Percentiles rank a stretch among this genome's conserved stretches.
Evolutionary conservation across 2,888 invertebrate species (phyloP).

Genomic region (Drosophila paranaensis): DNA sequence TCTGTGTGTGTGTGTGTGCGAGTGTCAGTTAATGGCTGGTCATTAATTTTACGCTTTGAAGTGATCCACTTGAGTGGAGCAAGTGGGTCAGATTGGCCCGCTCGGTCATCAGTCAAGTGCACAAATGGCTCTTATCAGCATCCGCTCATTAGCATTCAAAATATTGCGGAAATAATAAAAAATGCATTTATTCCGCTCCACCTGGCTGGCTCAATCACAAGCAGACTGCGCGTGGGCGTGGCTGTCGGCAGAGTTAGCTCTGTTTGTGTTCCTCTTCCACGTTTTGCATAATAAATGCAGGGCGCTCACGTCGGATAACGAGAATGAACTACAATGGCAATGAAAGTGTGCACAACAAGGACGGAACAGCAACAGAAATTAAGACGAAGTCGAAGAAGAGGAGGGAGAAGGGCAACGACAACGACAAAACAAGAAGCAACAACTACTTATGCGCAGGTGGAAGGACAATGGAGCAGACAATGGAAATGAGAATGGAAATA

Average conservation of each 20-base stretch:
- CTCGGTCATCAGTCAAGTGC: slow-evolving; percentile 24
- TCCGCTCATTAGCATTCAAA: slow-evolving; percentile 46
- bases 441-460: slow-evolving; percentile 69
- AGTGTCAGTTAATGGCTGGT: slow-evolving; percentile 55
- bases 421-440: slow-evolving; percentile 49
- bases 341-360: slow-evolving; percentile 36
- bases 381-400: slow-evolving; percentile 1
- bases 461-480: slow-evolving; percentile 39
- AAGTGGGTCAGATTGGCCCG: slow-evolving; percentile 29
- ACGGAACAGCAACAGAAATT: slow-evolving; percentile 15
- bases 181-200: slow-evolving; percentile 42
- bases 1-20: neutral
- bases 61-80: slow-evolving; percentile 20
- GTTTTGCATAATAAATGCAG: slow-evolving; percentile 77
- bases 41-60: slow-evolving; percentile 57
- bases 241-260: slow-evolving; percentile 39
- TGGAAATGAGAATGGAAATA: slow-evolving; percentile 55
- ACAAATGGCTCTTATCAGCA: slow-evolving; percentile 39
- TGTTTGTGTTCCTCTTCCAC: slow-evolving; percentile 58
- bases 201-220: slow-evolving; percentile 40
- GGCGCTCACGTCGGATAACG: slow-evolving; percentile 42
- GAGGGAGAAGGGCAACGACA: neutral
- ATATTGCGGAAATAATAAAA: slow-evolving; percentile 61
- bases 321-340: slow-evolving; percentile 40
- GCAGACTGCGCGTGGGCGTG: neutral